Percentiles rank a stretch among this genome's conserved stretches.
These are phyloP conservation scores for Perognathus longimembris DNA, from an alignment of 2,113 vertebrate species.

Conservation along the genomic window DNA sequence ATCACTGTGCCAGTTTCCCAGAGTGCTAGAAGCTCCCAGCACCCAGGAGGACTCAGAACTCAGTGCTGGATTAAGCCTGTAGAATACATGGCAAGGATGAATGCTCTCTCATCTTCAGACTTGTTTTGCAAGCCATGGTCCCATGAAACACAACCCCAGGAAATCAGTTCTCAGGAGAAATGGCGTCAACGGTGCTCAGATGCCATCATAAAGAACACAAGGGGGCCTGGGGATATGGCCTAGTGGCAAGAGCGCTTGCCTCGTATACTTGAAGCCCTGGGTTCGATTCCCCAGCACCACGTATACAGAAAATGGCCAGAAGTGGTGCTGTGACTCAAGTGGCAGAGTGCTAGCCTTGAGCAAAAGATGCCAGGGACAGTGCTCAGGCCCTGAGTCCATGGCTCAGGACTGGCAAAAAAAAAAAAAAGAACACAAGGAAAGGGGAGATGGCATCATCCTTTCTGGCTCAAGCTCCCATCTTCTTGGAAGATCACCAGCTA, in stretches of 20 bases:
- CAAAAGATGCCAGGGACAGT: too few relatives aligned
- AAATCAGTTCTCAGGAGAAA: background rate
- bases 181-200: background rate
- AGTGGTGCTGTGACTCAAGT: too few relatives aligned
- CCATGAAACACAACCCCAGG: background rate
- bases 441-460: background rate
- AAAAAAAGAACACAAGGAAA: background rate
- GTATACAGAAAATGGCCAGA: too few relatives aligned
- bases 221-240: too few relatives aligned
- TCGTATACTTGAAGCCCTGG: too few relatives aligned
- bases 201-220: too few relatives aligned
- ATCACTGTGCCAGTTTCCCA: background rate
- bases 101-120: background rate
- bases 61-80: background rate
- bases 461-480: background rate
- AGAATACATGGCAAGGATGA: background rate
- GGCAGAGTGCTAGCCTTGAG: too few relatives aligned
- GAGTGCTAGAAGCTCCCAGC: conserved; percentile 29
- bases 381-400: too few relatives aligned
- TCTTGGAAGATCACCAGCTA: background rate
- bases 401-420: too few relatives aligned
- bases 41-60: background rate
- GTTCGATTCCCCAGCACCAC: too few relatives aligned
- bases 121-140: conserved; percentile 10
- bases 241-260: too few relatives aligned